Base-by-base conservation (phyloP, 2,888 invertebrate genomes). In the Drosophila neutralis region DNA sequence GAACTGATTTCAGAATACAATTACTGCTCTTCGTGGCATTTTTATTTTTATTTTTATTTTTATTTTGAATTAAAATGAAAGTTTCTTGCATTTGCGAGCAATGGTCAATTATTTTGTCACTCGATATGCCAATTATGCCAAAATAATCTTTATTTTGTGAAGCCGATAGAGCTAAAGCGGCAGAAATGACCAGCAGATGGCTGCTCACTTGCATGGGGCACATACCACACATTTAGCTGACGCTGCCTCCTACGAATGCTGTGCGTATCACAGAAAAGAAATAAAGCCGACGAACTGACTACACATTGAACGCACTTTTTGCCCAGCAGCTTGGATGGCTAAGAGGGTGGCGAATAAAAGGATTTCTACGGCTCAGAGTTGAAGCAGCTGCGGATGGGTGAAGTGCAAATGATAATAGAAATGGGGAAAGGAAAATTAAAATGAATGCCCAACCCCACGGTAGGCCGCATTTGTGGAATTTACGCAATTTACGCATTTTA, bases 401-500 rank as follows among this genome's bases (percentile, higher is more conserved):
- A 75, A 73, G 62, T 73, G 74, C 27, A 66, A 73, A 64, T 67
- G 36, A 42, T 61, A 69, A 35, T 36, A 18, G n/a, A 53, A 51
- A 56, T 21, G 33, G 33, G 54, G 11, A 27, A 64, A 27, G 38
- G 27, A 29, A 38, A 62, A 69, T 59, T 57, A 53, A 35, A 62
- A 65, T 62, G 58, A 64, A 61, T 52, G 58, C 54, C 15, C 15
- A 18, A 18, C 35, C 18, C 21, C 54, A 54, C 31, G 68, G 36
- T 45, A 64, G 45, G 27, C 27, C 54, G 69, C 38, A 60, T 77
- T 74, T 70, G 63, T 61, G 62, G 63, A 52, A 69, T 69, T 76
- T 66, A 65, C 63, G 63, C 72, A 69, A 57, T 69, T 68, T 67
- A 38, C 66, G 67, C 54, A 69, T 62, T 61, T 71, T 58, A 54